Base-by-base conservation (phyloP, 2,888 invertebrate species). In the Molorchus minor region DNA sequence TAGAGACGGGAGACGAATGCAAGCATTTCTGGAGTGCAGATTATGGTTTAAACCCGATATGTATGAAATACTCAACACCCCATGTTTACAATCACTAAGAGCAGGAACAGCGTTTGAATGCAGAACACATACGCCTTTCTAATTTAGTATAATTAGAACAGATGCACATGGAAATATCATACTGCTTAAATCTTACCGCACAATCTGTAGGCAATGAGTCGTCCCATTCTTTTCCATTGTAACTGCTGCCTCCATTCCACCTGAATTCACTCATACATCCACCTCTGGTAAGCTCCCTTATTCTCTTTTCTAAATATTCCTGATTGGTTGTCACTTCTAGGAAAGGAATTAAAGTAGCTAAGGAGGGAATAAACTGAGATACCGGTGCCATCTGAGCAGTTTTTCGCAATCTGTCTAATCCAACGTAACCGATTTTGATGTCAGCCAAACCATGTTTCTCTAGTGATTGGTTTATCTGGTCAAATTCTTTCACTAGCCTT, bases 191-290 rank as follows among this genome's bases (percentile, higher is more conserved):
- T 74, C 79, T 81, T 80, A 94, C 89, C 73, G 90, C 91, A 19
- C 93, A 88, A 83, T 97, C 96, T n/a, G 93, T 89, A 10, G 95
- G 95, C 68, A 92, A 82, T 72, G 89, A 86, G 60, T 89, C 89
- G 70, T 89, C 91, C 94, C 95, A 94, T 44, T 86, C 87, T 72
- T 91, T 88, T 12, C 88, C 88, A 72, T 88, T 86, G 72, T 87
- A 86, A 20, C 82, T 82, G 36, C 91, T 90, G 41, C 96, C 96
- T 56, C 89, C 86, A 80, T 91, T 89, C 96, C 96, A 96, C 65
- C 88, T 88, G 81, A 91, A 97, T 71, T 90, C 91, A 73, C 93
- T 91, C 83, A 96, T 90, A 75, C 94, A 94, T 7, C 94, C 93
- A 61, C 94, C 94, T 75, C 85, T 87, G 0, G 91, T 86, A 62